These are phyloP conservation scores for Platalea minor DNA, from an alignment of 2,797 vertebrate species.

Conservation along the genomic window DNA sequence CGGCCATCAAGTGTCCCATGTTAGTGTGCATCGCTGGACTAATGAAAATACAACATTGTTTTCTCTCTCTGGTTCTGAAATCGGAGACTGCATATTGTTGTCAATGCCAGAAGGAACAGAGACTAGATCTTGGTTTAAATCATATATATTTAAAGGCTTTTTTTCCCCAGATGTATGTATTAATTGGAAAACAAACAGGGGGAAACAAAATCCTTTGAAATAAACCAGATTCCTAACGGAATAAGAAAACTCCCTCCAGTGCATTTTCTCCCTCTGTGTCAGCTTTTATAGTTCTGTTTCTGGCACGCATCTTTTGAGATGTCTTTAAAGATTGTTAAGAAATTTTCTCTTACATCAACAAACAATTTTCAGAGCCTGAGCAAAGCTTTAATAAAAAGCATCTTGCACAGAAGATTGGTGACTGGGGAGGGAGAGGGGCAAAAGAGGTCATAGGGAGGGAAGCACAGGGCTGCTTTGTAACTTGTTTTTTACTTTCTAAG, in stretches of 20 bases:
- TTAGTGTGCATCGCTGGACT: not conserved
- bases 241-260: constrained; percentile 43
- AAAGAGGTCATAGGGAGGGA: not conserved
- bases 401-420: constrained; percentile 52
- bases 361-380: constrained; percentile 32
- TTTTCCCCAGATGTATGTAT: not conserved
- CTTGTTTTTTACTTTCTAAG: constrained; percentile 32
- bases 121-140: not conserved
- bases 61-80: not conserved
- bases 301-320: constrained; percentile 56
- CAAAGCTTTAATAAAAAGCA: constrained; percentile 59
- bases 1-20: accelerated
- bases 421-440: not conserved
- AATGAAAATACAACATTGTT: not conserved
- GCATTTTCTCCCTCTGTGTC: constrained; percentile 42
- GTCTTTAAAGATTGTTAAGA: constrained; percentile 53
- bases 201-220: constrained; percentile 25
- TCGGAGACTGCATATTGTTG: not conserved
- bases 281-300: constrained; percentile 66
- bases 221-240: constrained; percentile 55
- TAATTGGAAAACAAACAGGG: not conserved
- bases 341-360: constrained; percentile 66
- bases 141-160: not conserved
- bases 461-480: constrained; percentile 4
- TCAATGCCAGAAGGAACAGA: not conserved